phyloP scores from a whole-genome alignment of 2,113 vertebrate species.

The Callocephalon fimbriatum region DNA sequence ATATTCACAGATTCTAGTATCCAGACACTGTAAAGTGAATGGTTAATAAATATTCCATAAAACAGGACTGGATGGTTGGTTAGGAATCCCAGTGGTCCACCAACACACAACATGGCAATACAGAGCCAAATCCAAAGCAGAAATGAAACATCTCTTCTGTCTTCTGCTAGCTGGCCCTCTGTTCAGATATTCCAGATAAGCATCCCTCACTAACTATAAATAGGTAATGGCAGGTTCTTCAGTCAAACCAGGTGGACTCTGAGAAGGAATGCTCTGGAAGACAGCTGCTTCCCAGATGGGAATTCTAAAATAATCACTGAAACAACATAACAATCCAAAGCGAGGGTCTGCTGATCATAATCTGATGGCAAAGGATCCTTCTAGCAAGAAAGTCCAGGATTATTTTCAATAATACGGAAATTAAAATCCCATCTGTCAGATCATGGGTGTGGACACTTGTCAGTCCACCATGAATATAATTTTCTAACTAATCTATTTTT shows the following conservation, averaged over 20 bases:
- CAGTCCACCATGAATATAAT: background rate
- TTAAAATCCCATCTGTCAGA: background rate
- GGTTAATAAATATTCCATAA: background rate
- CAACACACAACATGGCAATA: background rate
- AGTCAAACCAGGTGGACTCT: background rate
- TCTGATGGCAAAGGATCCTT: background rate
- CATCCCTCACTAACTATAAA: background rate
- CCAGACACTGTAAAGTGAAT: background rate
- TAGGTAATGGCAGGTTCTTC: background rate
- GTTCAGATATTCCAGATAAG: background rate
- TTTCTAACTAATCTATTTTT: constrained; percentile 26
- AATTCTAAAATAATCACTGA: background rate
- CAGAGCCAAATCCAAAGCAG: background rate
- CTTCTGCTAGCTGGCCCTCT: background rate
- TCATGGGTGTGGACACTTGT: background rate
- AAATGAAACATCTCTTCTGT: background rate
- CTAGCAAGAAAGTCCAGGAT: background rate
- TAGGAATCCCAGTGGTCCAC: background rate
- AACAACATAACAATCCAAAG: background rate
- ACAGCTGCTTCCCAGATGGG: background rate
- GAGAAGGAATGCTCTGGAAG: background rate
- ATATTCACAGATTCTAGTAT: background rate
- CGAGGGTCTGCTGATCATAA: background rate
- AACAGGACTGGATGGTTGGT: background rate
- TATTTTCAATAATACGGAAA: background rate